These are phyloP conservation scores for Mustela lutreola DNA, from an alignment of 2,113 vertebrate species.

Conservation along the genomic window DNA sequence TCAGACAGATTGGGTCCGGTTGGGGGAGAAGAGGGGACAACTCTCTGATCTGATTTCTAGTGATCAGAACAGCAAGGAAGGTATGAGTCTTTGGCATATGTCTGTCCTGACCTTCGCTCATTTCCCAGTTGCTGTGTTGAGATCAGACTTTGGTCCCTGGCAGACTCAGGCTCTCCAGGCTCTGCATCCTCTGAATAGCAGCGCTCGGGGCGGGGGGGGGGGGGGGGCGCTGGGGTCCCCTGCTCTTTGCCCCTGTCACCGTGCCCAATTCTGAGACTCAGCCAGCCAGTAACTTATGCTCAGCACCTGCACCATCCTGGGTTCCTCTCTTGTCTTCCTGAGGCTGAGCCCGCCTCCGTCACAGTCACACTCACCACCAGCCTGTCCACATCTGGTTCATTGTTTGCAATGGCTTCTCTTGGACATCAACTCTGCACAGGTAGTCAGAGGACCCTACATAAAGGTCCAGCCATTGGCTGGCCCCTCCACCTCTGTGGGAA, in stretches of 20 bases:
- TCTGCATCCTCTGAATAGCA: rapidly evolving
- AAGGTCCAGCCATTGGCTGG: not conserved
- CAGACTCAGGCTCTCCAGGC: rapidly evolving
- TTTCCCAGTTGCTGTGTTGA: rapidly evolving
- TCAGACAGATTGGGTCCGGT: rapidly evolving
- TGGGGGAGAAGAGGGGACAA: rapidly evolving
- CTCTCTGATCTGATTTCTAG: not conserved
- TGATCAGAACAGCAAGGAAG: not conserved
- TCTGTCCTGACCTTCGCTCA: too few species aligned
- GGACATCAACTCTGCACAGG: not conserved
- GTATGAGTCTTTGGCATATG: rapidly evolving
- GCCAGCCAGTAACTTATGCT: rapidly evolving
- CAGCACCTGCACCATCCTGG: too few species aligned
- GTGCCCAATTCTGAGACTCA: not conserved
- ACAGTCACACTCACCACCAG: not conserved
- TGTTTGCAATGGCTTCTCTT: not conserved
- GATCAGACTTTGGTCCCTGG: not conserved
- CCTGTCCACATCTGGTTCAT: not conserved
- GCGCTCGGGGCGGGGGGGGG: not conserved
- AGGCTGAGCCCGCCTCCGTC: not conserved
- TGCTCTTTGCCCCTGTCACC: not conserved
- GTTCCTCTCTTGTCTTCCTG: not conserved
- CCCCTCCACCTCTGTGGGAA: not conserved
- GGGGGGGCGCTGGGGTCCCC: too few species aligned
- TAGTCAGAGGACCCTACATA: not conserved